Base-by-base conservation (phyloP, 2,113 vertebrate species). In the Apodemus speciosus region DNA sequence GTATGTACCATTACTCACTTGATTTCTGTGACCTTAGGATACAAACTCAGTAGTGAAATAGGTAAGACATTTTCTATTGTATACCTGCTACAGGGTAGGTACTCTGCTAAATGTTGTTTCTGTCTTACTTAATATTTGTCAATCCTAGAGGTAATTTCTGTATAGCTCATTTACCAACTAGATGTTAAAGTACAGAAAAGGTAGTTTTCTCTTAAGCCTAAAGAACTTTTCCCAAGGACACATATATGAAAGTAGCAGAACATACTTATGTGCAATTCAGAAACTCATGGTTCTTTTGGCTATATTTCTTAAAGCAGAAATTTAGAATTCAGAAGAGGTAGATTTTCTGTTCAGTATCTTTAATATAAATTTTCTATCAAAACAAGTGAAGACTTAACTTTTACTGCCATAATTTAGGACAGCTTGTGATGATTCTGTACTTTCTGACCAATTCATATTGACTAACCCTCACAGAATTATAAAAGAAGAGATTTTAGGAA, bases 1-100 rank as follows among this genome's bases (percentile, higher is more conserved):
- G 71, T 64, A 68, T 93, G 92, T 89, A 58, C 46, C 81, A 77
- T 88, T 95, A 83, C 89, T 95, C 14, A 79, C 13, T 96, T 92
- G 14, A 58, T 93, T 92, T 60, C 23, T 77, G 15, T 94, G 62
- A 93, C 64, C 32, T 87, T 77, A 79, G 21, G 66, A 93, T 51
- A 89, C 25, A 93, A 46, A 94, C 35, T 84, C 94, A 85, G 93
- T n/a, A 71, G 27, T 80, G 51, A 92, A 87, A 23, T 89, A n/a
- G 51, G 77, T 62, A 49, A 69, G 62, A 90, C 56, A 92, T 84
- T 71, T 95, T 93, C 38, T 90, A 25, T 62, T 85, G 25, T 89
- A 9, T 35, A 46, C 38, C 27, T 92, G 2, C 58, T 87, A 53
- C 96, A 93, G 83, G 10, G 30, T 64, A 81, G 49, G 13, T 23